A percentile compares a stretch with the other conserved stretches of the same genome.
Evolutionary conservation across 2,797 vertebrate species (phyloP).

Genomic region (Scolopax bukidnonensis): DNA sequence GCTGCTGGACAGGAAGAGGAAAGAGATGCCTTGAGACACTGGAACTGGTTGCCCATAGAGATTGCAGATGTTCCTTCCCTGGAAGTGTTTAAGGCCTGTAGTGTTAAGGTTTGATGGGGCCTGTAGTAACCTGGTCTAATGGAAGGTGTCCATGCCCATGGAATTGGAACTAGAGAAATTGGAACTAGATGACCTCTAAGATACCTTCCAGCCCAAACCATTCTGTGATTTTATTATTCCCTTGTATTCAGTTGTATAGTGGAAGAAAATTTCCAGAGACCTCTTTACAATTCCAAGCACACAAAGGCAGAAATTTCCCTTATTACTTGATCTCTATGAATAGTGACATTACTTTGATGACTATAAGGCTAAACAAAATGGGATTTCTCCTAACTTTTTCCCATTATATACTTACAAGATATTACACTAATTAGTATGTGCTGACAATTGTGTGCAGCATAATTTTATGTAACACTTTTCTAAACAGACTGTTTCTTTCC

Average conservation of each 20-base stretch:
- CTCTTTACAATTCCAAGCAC: not conserved
- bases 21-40: not conserved
- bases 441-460: not conserved
- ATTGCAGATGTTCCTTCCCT: not conserved
- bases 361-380: not conserved
- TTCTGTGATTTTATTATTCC: not conserved
- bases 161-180: too few species aligned
- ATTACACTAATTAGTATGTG: not conserved
- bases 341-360: not conserved
- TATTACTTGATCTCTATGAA: not conserved
- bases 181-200: not conserved
- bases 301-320: not conserved
- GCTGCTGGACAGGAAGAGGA: not conserved
- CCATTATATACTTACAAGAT: not conserved
- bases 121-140: not conserved
- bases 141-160: not conserved
- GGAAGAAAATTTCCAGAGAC: not conserved
- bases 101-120: not conserved
- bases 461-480: not conserved
- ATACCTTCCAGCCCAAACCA: not conserved
- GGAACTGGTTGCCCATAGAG: not conserved
- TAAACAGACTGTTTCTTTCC: not conserved
- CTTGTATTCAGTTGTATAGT: not conserved
- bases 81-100: not conserved
- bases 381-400: not conserved